These are phyloP conservation scores for Microhierax caerulescens DNA, from an alignment of 2,797 vertebrate genomes.

Conservation along the genomic window DNA sequence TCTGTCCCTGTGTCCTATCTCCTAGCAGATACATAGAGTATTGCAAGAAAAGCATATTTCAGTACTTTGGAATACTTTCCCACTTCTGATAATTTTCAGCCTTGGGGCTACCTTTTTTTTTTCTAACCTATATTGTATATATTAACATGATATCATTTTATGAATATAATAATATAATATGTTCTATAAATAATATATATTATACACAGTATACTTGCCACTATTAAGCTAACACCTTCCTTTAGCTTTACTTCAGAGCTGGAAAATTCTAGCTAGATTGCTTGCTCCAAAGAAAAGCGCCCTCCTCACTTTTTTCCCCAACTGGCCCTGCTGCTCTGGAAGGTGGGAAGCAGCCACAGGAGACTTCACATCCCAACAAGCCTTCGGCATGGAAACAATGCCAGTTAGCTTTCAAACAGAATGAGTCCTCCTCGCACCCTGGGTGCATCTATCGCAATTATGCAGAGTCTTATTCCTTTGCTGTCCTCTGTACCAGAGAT, in stretches of 20 bases:
- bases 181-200: neutral
- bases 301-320: fast-evolving
- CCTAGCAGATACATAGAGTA: neutral
- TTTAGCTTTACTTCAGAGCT: neutral
- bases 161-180: neutral
- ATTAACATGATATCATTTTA: neutral
- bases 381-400: neutral
- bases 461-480: neutral
- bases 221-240: neutral
- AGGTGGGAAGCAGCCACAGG: neutral
- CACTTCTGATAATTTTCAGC: neutral
- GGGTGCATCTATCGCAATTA: neutral
- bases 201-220: neutral
- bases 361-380: neutral
- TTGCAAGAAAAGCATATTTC: neutral
- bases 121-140: neutral
- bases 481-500: neutral
- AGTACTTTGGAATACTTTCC: neutral
- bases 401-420: neutral
- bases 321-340: neutral
- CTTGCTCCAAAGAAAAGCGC: neutral
- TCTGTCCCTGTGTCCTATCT: neutral
- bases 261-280: neutral
- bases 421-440: neutral
- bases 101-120: neutral